A percentile compares a stretch with the other conserved stretches of the same genome.
phyloP scores from a whole-genome alignment of 1,140 invertebrate genomes.

The Drosophila tropicalis region DNA sequence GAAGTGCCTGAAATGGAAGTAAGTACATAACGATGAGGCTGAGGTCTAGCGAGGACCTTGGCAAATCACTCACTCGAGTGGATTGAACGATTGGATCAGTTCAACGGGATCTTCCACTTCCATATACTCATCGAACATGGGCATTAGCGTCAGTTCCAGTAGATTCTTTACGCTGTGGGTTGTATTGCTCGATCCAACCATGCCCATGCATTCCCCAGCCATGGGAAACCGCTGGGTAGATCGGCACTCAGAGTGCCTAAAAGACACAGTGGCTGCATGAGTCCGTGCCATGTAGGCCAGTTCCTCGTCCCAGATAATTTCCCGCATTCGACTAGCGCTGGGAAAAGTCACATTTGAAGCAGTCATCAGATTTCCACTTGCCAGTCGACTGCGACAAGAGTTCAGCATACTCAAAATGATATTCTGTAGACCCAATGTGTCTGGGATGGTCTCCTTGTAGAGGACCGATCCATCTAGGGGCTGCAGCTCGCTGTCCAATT shows the following conservation, averaged over 20 bases:
- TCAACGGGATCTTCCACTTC: constrained; percentile 26
- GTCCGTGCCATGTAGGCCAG: constrained; percentile 51
- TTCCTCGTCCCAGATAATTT: constrained; percentile 63
- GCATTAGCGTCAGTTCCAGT: background rate
- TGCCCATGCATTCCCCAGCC: constrained; percentile 35
- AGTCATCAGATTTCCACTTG: constrained; percentile 29
- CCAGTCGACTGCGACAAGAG: constrained; percentile 36
- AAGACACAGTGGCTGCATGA: constrained; percentile 50
- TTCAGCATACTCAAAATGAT: constrained; percentile 13
- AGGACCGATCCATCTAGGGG: background rate
- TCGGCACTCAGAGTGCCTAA: constrained; percentile 47
- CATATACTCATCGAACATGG: constrained; percentile 35
- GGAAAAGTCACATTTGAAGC: constrained; percentile 15
- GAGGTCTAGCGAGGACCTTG: too few relatives aligned
- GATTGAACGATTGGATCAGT: constrained; percentile 9
- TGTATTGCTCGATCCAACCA: constrained; percentile 6
- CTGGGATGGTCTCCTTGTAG: constrained; percentile 34
- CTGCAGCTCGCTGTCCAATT: constrained; percentile 13
- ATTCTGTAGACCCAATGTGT: background rate
- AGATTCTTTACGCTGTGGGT: background rate
- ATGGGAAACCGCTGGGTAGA: constrained; percentile 42
- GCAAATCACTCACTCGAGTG: constrained; percentile 8
- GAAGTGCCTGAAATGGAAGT: constrained; percentile 7
- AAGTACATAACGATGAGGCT: too few relatives aligned
- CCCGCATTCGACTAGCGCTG: constrained; percentile 57